phyloP scores from a whole-genome alignment of 2,888 invertebrate species.

The Lapara coniferarum region DNA sequence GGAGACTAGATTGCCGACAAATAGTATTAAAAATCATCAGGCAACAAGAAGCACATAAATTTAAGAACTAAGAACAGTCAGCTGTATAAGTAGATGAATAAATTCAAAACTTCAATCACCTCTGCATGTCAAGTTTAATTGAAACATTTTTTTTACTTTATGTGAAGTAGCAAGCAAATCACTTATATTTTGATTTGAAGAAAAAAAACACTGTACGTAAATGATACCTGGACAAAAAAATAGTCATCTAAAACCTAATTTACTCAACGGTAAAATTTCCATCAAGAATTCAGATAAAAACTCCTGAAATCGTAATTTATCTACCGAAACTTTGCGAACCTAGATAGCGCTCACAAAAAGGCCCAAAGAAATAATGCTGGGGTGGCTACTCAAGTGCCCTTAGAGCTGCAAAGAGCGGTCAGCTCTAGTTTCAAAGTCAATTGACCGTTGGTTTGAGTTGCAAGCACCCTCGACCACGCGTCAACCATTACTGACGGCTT shows the following conservation, averaged over 20 bases:
- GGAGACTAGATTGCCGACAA: too few relatives aligned
- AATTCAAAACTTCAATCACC: too few relatives aligned
- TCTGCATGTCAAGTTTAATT: too few relatives aligned
- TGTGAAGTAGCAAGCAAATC: too few relatives aligned
- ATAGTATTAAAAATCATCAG: too few relatives aligned
- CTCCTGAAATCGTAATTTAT: conserved; percentile 14
- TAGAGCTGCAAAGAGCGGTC: conserved; percentile 48
- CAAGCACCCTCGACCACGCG: conserved; percentile 42
- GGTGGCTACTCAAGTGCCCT: conserved; percentile 40
- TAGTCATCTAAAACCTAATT: conserved; percentile 12
- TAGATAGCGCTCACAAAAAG: conserved; percentile 30
- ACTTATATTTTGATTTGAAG: too few relatives aligned
- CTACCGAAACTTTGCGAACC: conserved; percentile 17
- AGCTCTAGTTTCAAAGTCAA: conserved; percentile 59
- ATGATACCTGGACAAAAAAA: not conserved
- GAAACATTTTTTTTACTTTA: too few relatives aligned
- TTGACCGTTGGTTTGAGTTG: conserved; percentile 47
- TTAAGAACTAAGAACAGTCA: too few relatives aligned
- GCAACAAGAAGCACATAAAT: too few relatives aligned
- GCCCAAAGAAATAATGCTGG: conserved; percentile 41
- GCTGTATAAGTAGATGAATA: too few relatives aligned
- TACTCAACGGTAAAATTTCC: not conserved
- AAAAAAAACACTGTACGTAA: too few relatives aligned
- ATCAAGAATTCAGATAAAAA: conserved; percentile 9
- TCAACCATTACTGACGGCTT: conserved; percentile 30